Evolutionary conservation across 2,797 vertebrate genomes (phyloP).

Genomic region (Choloepus didactylus): DNA sequence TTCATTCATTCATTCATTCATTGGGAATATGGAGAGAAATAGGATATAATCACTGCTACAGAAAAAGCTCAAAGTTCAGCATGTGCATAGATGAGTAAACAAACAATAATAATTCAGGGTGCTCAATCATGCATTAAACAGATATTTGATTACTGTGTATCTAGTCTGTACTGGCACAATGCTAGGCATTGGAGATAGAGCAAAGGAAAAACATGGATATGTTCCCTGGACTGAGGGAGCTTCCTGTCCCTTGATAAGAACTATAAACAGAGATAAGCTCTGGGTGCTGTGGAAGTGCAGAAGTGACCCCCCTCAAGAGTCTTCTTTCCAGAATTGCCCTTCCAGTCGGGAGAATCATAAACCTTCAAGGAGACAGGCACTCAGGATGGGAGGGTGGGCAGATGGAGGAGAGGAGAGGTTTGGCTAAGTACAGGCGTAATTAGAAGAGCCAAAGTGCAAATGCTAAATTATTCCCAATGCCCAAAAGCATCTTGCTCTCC

Average conservation of each 20-base stretch:
- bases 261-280: background rate
- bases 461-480: background rate
- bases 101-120: background rate
- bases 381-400: background rate
- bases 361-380: background rate
- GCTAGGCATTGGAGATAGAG: background rate
- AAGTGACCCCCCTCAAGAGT: background rate
- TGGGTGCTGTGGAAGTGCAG: background rate
- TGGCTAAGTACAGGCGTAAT: background rate
- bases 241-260: background rate
- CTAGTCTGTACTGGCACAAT: background rate
- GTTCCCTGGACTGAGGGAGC: background rate
- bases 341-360: background rate
- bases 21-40: slow-evolving; percentile 1
- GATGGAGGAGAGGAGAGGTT: background rate
- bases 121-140: background rate
- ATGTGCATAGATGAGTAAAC: background rate
- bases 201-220: no score
- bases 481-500: background rate
- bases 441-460: background rate
- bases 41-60: background rate
- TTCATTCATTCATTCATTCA: background rate
- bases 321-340: background rate
- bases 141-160: background rate
- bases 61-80: background rate